Conservation (phyloP, 2,797 vertebrate species). For the Cyprinodon diabolis region DNA sequence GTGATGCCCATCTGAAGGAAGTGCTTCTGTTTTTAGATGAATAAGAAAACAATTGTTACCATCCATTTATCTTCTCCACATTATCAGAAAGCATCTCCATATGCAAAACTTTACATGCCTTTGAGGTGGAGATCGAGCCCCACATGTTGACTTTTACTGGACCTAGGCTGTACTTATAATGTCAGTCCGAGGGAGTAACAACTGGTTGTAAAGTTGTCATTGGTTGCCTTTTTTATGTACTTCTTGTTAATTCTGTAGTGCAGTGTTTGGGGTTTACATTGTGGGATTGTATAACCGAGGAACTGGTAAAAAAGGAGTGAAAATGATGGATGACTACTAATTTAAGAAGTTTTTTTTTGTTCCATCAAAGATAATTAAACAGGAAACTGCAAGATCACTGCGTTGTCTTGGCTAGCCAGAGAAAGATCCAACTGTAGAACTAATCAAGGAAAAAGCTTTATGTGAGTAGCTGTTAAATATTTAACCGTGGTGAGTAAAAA, state of each 20-base stretch:
- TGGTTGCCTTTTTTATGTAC: constrained; percentile 18
- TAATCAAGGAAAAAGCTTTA: background rate
- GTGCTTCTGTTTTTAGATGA: constrained; percentile 4
- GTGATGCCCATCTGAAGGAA: background rate
- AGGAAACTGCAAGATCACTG: background rate
- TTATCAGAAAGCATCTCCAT: background rate
- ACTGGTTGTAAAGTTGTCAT: background rate
- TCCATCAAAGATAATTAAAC: constrained; percentile 5
- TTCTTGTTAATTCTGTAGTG: background rate
- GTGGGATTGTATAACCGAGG: constrained; percentile 27
- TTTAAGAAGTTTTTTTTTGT: constrained; percentile 1
- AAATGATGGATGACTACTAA: constrained; percentile 17
- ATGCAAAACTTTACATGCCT: background rate
- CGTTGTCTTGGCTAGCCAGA: background rate
- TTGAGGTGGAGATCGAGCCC: background rate
- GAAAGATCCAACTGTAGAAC: background rate
- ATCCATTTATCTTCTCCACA: background rate
- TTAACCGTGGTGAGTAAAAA: background rate
- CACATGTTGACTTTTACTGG: constrained; percentile 3
- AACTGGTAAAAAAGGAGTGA: constrained; percentile 5
- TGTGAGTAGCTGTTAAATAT: too few species aligned
- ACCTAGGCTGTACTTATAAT: background rate
- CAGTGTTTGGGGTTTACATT: background rate
- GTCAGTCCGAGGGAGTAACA: constrained; percentile 1
- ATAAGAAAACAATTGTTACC: background rate